phyloP scores from a whole-genome alignment of 1,140 invertebrate genomes.

The Drosophila dunni region DNA sequence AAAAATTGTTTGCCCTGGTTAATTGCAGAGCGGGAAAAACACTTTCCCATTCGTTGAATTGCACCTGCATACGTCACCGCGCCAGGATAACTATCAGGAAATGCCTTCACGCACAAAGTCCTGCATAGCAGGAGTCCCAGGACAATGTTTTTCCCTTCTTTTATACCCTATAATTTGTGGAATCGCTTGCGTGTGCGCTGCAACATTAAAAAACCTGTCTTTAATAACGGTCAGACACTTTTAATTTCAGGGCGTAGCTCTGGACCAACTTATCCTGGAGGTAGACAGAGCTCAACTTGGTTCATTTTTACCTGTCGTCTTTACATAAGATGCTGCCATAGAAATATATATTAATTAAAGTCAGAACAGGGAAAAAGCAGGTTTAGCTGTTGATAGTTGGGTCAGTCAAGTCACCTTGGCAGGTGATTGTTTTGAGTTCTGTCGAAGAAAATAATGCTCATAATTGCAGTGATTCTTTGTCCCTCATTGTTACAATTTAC shows the following conservation, averaged over 20 bases:
- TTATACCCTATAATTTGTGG: conserved; percentile 65
- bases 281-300: conserved; percentile 13
- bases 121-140: conserved; percentile 36
- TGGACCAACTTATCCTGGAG: conserved; percentile 58
- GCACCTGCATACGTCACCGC: conserved; percentile 71
- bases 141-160: conserved; percentile 12
- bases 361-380: conserved; percentile 17
- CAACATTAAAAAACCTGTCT: conserved; percentile 58
- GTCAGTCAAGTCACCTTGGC: conserved; percentile 4
- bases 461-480: conserved; percentile 73
- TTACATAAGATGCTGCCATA: conserved; percentile 45
- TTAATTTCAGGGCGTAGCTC: conserved; percentile 67
- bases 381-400: conserved; percentile 20
- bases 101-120: conserved; percentile 72
- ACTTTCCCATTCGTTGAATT: conserved; percentile 69
- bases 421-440: conserved; percentile 41
- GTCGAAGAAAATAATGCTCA: conserved; percentile 39
- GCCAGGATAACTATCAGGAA: conserved; percentile 61
- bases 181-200: conserved; percentile 68
- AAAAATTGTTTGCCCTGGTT: conserved; percentile 18
- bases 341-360: conserved; percentile 80
- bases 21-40: conserved; percentile 56
- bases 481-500: conserved; percentile 61
- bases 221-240: conserved; percentile 74
- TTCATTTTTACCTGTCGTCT: conserved; percentile 52